Conservation (phyloP, 2,113 vertebrate genomes). For the Ptilonorhynchus violaceus region DNA sequence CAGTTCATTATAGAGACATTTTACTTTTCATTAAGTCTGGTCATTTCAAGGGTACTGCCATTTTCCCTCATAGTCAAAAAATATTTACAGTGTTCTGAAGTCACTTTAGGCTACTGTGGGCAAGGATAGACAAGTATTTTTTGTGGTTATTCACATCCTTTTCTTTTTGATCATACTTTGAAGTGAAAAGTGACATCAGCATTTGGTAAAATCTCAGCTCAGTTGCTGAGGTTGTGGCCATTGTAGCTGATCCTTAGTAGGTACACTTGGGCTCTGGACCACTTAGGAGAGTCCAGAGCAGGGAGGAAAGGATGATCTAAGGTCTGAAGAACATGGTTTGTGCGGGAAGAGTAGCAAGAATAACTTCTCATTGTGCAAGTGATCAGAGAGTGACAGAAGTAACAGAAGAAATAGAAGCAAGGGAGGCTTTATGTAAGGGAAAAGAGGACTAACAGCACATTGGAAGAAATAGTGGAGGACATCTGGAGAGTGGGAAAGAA, state of each 20-base stretch:
- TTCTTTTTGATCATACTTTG: background rate
- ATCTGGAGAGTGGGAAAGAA: background rate
- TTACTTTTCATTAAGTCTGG: background rate
- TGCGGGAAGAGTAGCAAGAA: background rate
- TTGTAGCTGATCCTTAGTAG: background rate
- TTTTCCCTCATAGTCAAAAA: background rate
- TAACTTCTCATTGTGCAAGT: background rate
- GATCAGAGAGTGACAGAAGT: background rate
- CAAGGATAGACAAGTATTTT: background rate
- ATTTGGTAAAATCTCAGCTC: background rate
- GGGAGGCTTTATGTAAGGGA: background rate
- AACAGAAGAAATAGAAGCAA: background rate
- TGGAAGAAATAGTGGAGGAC: background rate
- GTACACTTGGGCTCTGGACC: background rate
- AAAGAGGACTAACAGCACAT: background rate
- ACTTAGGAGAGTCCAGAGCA: fast-evolving
- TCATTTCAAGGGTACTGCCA: background rate
- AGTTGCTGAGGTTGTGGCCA: background rate
- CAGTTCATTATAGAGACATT: background rate
- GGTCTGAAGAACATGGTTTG: background rate
- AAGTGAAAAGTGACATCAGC: background rate
- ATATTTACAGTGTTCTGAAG: background rate
- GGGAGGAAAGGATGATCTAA: background rate
- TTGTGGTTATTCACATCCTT: background rate
- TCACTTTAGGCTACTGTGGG: background rate